Base-by-base conservation (phyloP, 2,888 invertebrate species). In the Drosophila neoperkinsi region DNA sequence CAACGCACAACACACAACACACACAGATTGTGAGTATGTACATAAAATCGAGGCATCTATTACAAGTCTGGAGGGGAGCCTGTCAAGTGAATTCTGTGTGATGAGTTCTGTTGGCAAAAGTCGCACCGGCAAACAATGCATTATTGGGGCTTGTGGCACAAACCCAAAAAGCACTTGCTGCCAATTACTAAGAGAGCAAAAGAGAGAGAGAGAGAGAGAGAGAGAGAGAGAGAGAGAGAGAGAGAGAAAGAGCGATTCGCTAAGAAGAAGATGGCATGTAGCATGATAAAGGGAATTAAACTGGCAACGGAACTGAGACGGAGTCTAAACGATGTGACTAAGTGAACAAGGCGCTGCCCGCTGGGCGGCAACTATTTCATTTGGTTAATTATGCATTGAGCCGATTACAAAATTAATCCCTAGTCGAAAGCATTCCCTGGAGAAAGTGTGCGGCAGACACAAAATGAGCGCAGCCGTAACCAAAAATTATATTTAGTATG, bases 341-440 rank as follows among this genome's bases (percentile, higher is more conserved):
- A 28, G 51, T 31, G 33, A 16, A 36, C 34, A 50, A 21, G 33
- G 59, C 16, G 51, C 25, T 30, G 38, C 16, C 46, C 33, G n/a
- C 18, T 28, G 56, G n/a, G 36, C 16, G 31, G n/a, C 50, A 41
- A 61, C 16, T 46, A 49, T 60, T 77, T 62, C 85, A 73, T 80
- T 90, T 88, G 53, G 73, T 84, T 90, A 88, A 84, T 84, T 90
- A 84, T 74, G 70, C 84, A 86, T 67, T 82, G 80, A 88, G 84
- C 80, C 71, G 86, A 71, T 83, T 88, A 73, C 71, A 52, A 82
- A 86, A 77, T 74, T 59, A 90, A 86, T 88, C 88, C 88, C 88
- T 64, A 71, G 73, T 55, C 67, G 62, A 56, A 18, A 55, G 25
- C 62, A 56, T 21, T 65, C 78, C 68, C 74, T 21, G 25, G 72